A percentile compares a stretch with the other conserved stretches of the same genome.
Conservation (phyloP, 2,888 invertebrate species). For the Hirudinaria manillensis region DNA sequence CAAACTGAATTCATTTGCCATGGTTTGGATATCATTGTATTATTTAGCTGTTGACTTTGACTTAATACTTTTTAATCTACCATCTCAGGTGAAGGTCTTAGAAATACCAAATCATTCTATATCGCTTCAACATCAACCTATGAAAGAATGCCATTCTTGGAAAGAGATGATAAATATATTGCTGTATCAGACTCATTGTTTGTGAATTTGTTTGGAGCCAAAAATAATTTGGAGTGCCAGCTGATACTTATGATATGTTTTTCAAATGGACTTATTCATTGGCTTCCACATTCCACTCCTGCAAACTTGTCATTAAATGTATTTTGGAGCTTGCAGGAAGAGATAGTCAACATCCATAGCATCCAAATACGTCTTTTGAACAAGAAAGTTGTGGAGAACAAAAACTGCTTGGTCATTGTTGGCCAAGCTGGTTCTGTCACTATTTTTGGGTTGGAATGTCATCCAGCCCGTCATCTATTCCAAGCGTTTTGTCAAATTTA, state of each 20-base stretch:
- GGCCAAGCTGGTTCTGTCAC: not conserved
- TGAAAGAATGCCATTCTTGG: too few species aligned
- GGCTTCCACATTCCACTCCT: not conserved
- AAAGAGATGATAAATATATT: not conserved
- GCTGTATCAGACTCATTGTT: not conserved
- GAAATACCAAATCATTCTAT: too few species aligned
- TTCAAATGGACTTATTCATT: not conserved
- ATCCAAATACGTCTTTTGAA: not conserved
- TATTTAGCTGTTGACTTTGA: too few species aligned
- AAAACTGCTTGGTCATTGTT: conserved; percentile 8
- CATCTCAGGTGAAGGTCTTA: too few species aligned
- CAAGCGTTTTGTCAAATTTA: not conserved
- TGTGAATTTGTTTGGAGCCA: not conserved
- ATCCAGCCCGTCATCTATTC: not conserved
- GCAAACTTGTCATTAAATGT: not conserved
- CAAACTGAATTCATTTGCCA: too few species aligned
- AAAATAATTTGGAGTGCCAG: not conserved
- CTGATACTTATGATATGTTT: not conserved
- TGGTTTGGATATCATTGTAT: too few species aligned
- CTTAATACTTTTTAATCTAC: too few species aligned
- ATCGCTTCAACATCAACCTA: too few species aligned
- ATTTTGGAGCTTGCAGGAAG: conserved; percentile 2
- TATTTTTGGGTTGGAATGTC: not conserved
- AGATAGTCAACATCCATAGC: not conserved
- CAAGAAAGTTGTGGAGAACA: not conserved